Evolutionary conservation across 1,140 invertebrate genomes (phyloP).

Genomic region (Cyphomyrmex costatus): DNA sequence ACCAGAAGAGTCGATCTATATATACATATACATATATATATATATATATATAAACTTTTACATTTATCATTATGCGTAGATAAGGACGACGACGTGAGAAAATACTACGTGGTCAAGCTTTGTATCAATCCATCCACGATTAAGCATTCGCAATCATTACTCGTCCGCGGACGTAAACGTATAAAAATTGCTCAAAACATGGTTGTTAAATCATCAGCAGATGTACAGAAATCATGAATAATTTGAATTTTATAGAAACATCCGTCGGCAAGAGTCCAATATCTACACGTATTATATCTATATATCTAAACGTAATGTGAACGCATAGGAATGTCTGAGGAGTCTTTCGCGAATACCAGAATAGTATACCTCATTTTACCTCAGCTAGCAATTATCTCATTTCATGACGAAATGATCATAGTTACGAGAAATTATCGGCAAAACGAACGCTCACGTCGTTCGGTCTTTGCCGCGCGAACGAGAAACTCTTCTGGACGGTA

Average conservation of each 20-base stretch:
- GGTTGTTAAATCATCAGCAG: constrained; percentile 29
- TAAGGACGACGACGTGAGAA: constrained; percentile 33
- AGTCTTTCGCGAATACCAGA: neutral
- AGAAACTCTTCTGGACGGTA: constrained; percentile 27
- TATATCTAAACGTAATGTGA: neutral
- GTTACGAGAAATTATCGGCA: neutral
- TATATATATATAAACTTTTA: constrained; percentile 11
- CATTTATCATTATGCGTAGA: constrained; percentile 26
- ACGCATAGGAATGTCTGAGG: neutral
- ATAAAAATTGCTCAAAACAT: constrained; percentile 68
- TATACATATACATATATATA: neutral
- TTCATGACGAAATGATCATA: constrained; percentile 9
- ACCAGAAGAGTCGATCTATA: constrained; percentile 32
- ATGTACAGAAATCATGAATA: constrained; percentile 2
- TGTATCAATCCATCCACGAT: constrained; percentile 13
- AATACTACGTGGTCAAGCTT: neutral
- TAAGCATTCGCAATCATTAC: constrained; percentile 25
- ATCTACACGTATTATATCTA: neutral
- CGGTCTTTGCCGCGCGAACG: constrained; percentile 31
- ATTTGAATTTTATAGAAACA: constrained; percentile 20
- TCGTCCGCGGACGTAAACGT: constrained; percentile 46
- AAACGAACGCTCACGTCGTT: constrained; percentile 9
- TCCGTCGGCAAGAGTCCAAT: neutral
- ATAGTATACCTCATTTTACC: constrained; percentile 1
- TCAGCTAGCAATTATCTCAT: constrained; percentile 5